Base-by-base conservation (phyloP, 2,797 vertebrate genomes). In the Forpus xanthops region DNA sequence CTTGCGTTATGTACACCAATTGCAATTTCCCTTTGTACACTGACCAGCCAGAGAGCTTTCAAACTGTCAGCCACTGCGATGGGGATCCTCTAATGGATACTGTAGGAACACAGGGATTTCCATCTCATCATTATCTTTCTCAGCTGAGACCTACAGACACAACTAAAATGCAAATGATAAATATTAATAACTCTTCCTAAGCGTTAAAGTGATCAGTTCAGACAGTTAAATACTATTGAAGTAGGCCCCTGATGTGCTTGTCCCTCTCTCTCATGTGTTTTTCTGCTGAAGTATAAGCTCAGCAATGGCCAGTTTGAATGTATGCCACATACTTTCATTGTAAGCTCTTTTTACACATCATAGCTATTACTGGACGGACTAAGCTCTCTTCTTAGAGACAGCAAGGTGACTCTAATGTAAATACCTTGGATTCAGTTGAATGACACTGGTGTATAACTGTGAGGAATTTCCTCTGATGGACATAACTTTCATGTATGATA, bases 391-490 rank as follows among this genome's bases (percentile, higher is more conserved):
- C 45, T 14, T 41, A 61, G 35, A 65, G 55, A 33, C 53, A 92
- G 82, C 82, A 84, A 94, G 92, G 79, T 94, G 83, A 67, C 44
- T 94, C 61, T 67, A 76, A 65, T 74, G 21, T 67, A 91, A 95
- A 76, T 67, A 85, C 55, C 61, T 52, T 21, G 49, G 52, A 81
- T 71, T 74, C 71, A 93, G 83, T n/a, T 55, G 87, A 93, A 90
- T 77, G 82, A 72, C 61, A 33, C 0, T 68, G 55, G 66, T 81
- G 28, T 72, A 86, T 78, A 86, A 82, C 87, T 27, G 66, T 82
- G 79, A 94, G 87, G 89, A 91, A 95, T 96, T 97, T 96, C 88
- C 87, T 93, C 83, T 91, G 86, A 91, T 90, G 91, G 90, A 85
- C 85, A 56, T 93, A 8, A 90, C 90, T 92, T 90, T 73, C 94